Base-by-base conservation (phyloP, 2,797 vertebrate species). In the Smutsia temminckii region DNA sequence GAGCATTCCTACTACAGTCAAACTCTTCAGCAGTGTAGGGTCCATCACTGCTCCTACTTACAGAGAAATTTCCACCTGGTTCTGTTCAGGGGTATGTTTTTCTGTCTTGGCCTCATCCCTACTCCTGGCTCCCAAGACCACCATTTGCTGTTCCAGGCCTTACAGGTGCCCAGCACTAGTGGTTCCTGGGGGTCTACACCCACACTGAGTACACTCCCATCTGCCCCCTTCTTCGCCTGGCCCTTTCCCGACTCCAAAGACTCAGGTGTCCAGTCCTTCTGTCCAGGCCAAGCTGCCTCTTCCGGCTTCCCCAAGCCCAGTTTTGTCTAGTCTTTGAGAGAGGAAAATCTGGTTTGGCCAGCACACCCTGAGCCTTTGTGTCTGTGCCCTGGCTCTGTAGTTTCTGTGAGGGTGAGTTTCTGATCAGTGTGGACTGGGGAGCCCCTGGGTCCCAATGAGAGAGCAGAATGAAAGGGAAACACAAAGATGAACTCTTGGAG, bases 301-400 rank as follows among this genome's bases (percentile, higher is more conserved):
- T 66, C n/a, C 68, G 85, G 74, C 46, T 85, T 89, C 49, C 61
- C 29, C 64, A 42, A 55, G 55, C 34, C 59, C 42, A 5, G 78
- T 79, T 68, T 78, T 88, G 72, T 29, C 64, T 61, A 17, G 37
- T 71, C n/a, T 81, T 66, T 3, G 61, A 46, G 69, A 86, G 93
- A 88, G 69, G 89, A 74, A 95, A 91, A 75, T 89, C 85, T 91
- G 71, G 40, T 72, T 94, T 77, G 71, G 29, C 40, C 57, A 92
- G 72, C 68, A 37, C 40, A 29, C 51, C 17, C 64, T 51, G n/a
- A 68, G 51, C 16, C 49, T 87, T 53, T 68, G 16, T 49, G 40
- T 84, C 69, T 88, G 20, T 34, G 79, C 37, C 46, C 72, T 46
- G 49, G 29, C 18, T 63, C 66, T 63, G 53, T 1, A 10, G 63